Evolutionary conservation across 2,888 invertebrate species (phyloP).

Genomic region (Macrosiphum euphorbiae): DNA sequence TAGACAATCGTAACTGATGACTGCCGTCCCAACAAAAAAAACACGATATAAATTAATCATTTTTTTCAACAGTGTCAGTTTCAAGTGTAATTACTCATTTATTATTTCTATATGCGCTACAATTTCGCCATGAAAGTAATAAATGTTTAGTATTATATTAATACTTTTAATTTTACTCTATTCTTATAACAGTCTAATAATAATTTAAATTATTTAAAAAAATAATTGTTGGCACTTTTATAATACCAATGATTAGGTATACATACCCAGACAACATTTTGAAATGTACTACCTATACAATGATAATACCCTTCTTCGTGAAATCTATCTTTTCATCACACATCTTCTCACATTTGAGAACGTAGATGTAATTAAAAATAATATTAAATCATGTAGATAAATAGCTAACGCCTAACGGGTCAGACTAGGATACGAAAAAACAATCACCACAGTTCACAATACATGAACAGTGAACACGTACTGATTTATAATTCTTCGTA

Average conservation of each 20-base stretch:
- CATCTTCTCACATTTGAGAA: not conserved
- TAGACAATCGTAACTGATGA: slow-evolving; percentile 11
- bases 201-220: too few relatives aligned
- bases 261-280: too few relatives aligned
- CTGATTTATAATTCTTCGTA: not conserved
- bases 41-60: not conserved
- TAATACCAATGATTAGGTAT: not conserved
- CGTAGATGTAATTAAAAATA: not conserved
- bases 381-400: not conserved
- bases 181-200: not conserved
- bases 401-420: not conserved
- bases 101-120: not conserved
- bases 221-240: not conserved
- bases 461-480: not conserved
- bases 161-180: not conserved
- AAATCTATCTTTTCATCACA: not conserved
- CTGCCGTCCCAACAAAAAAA: not conserved
- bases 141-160: not conserved
- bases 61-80: not conserved
- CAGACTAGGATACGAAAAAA: not conserved
- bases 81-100: not conserved
- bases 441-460: not conserved
- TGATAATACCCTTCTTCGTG: not conserved
- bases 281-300: too few relatives aligned
- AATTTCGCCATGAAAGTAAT: not conserved